Percentiles rank a stretch among this genome's conserved stretches.
phyloP scores from a whole-genome alignment of 1,140 invertebrate genomes.

The Achroia grisella region DNA sequence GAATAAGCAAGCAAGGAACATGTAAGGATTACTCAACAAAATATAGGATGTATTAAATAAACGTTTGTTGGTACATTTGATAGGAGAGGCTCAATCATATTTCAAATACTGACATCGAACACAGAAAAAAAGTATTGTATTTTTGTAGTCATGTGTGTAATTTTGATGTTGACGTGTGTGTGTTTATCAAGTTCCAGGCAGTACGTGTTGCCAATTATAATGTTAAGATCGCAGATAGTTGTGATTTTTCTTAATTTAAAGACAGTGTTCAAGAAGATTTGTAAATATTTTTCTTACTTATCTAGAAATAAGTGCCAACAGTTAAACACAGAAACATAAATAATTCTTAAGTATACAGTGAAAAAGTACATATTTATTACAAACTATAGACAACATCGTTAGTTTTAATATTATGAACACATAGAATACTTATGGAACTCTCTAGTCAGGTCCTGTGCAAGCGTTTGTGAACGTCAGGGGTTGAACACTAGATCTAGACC shows the following conservation, averaged over 20 bases:
- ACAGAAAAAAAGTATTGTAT: conserved; percentile 31
- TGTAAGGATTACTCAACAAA: conserved; percentile 54
- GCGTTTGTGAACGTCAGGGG: conserved; percentile 25
- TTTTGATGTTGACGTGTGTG: conserved; percentile 4
- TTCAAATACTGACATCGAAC: conserved; percentile 46
- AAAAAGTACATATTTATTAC: neutral
- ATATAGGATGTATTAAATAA: conserved; percentile 49
- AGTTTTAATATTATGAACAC: conserved; percentile 7
- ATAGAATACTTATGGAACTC: conserved; percentile 9
- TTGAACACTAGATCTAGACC: conserved; percentile 36
- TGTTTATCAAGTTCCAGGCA: conserved; percentile 8
- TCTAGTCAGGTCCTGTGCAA: conserved; percentile 37
- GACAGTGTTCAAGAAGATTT: neutral
- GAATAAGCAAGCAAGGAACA: conserved; percentile 60
- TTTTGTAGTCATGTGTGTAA: conserved; percentile 33
- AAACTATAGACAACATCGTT: conserved; percentile 8
- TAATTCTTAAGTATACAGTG: neutral
- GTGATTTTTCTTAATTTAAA: neutral
- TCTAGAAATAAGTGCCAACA: conserved; percentile 2
- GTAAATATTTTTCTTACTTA: neutral
- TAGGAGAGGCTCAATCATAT: conserved; percentile 41
- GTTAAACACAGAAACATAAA: neutral
- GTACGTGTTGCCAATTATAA: conserved; percentile 9
- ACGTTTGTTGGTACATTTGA: conserved; percentile 52
- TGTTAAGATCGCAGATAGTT: too few relatives aligned